Conservation (phyloP, 2,113 vertebrate species). For the Atlantisia rogersi region DNA sequence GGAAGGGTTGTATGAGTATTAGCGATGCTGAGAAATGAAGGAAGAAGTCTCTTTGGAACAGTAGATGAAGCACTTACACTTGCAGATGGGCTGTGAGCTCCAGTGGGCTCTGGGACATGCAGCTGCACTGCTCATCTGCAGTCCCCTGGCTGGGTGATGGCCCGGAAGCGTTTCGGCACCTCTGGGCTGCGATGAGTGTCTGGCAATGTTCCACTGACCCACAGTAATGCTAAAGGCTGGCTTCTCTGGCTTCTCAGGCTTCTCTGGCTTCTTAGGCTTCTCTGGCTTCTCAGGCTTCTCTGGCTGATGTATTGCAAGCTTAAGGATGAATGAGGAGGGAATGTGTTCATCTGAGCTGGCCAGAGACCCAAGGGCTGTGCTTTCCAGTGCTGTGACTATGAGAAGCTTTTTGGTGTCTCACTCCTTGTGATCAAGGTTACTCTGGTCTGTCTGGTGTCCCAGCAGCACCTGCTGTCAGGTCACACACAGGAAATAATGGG, state of each 20-base stretch:
- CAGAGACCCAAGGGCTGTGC: background rate
- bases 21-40: background rate
- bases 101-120: rapidly evolving
- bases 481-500: background rate
- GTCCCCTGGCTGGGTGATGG: background rate
- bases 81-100: background rate
- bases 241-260: rapidly evolving
- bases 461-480: background rate
- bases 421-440: background rate
- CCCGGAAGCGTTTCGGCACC: no score
- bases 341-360: background rate
- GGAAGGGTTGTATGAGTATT: background rate
- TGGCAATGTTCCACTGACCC: rapidly evolving
- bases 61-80: rapidly evolving
- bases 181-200: background rate
- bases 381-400: background rate
- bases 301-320: rapidly evolving
- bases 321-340: background rate
- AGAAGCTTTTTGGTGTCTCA: background rate
- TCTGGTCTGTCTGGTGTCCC: background rate
- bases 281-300: rapidly evolving
- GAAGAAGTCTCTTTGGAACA: background rate
- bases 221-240: rapidly evolving
- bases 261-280: rapidly evolving
- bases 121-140: background rate